A percentile compares a stretch with the other conserved stretches of the same genome.
phyloP scores from a whole-genome alignment of 2,888 invertebrate species.

The Orchesellides sinensis region DNA sequence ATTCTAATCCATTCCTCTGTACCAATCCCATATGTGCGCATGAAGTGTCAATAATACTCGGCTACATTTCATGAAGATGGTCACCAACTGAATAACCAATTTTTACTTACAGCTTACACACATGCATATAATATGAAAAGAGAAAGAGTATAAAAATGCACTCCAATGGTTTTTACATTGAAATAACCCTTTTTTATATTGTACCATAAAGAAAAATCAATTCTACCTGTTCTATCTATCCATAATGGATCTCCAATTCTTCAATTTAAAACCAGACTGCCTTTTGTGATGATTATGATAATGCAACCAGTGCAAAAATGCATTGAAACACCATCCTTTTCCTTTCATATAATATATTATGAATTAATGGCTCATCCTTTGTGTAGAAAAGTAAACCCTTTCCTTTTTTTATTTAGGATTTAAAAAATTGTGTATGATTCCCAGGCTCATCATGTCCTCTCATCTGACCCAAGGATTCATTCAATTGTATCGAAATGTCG shows the following conservation, averaged over 20 bases:
- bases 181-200: conserved; percentile 11
- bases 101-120: neutral
- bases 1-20: neutral
- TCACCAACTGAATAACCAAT: neutral
- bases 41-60: neutral
- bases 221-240: conserved; percentile 46
- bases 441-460: conserved; percentile 7
- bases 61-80: neutral
- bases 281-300: conserved; percentile 10
- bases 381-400: neutral
- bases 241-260: conserved; percentile 17
- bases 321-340: too few species aligned
- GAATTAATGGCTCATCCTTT: too few species aligned
- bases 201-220: neutral
- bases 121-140: too few species aligned
- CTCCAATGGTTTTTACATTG: neutral
- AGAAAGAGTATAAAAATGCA: neutral
- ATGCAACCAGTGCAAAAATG: conserved; percentile 38
- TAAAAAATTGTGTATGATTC: conserved; percentile 34
- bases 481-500: conserved; percentile 26
- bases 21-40: neutral
- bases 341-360: too few species aligned
- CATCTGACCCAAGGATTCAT: neutral
- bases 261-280: too few species aligned
- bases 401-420: conserved; percentile 8